Evolutionary conservation across 2,888 invertebrate species (phyloP).

Genomic region (Hypomecis punctinalis): DNA sequence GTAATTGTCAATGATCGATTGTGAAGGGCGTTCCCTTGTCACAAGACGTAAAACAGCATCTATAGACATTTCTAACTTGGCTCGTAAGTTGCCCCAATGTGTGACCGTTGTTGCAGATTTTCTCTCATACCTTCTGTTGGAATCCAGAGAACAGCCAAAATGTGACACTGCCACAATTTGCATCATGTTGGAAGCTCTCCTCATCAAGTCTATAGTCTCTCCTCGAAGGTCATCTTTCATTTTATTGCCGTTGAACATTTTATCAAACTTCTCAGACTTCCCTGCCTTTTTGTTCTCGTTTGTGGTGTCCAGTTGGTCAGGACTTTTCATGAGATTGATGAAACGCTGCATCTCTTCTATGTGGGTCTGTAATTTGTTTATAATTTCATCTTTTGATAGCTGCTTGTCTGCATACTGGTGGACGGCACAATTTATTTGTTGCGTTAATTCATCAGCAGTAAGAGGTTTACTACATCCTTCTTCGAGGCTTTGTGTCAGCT

Average conservation of each 20-base stretch:
- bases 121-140: slow-evolving; percentile 90
- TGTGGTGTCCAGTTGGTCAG: slow-evolving; percentile 81
- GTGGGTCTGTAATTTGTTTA: slow-evolving; percentile 97
- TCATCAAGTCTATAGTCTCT: slow-evolving; percentile 91
- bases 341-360: slow-evolving; percentile 98
- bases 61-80: slow-evolving; percentile 95
- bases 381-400: slow-evolving; percentile 98
- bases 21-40: slow-evolving; percentile 77
- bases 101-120: slow-evolving; percentile 94
- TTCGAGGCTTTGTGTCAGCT: slow-evolving; percentile 94
- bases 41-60: slow-evolving; percentile 88
- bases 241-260: slow-evolving; percentile 68
- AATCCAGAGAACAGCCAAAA: slow-evolving; percentile 92
- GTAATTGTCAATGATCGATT: slow-evolving; percentile 81
- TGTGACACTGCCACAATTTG: slow-evolving; percentile 97
- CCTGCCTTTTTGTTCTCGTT: slow-evolving; percentile 62
- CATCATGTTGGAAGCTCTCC: slow-evolving; percentile 94
- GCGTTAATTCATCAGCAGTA: slow-evolving; percentile 92
- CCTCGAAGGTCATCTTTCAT: slow-evolving; percentile 75
- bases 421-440: slow-evolving; percentile 95
- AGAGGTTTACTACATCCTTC: slow-evolving; percentile 90
- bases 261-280: slow-evolving; percentile 71
- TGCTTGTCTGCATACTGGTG: slow-evolving; percentile 96
- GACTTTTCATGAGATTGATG: slow-evolving; percentile 95
- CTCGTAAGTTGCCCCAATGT: slow-evolving; percentile 98